Base-by-base conservation (phyloP, 2,797 vertebrate genomes). In the Leptodactylus fallax region DNA sequence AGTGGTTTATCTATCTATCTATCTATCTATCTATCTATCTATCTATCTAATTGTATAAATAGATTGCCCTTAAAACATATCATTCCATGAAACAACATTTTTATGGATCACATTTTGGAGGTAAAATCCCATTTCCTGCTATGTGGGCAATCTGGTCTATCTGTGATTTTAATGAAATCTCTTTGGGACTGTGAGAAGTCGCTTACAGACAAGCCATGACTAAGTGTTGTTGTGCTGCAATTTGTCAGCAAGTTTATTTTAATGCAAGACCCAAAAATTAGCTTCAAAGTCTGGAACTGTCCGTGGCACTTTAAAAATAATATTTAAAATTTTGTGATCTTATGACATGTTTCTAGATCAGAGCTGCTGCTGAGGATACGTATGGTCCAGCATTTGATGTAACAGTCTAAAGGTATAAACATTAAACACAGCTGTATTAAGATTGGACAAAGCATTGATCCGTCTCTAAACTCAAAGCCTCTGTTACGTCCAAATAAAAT, bases 381-480 rank as follows among this genome's bases (percentile, higher is more conserved):
- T 53, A 51, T 10, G 13, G 74, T 53, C 74, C 74, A 14, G 23
- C 79, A 81, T 81, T 77, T 67, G 23, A 78, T 83, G 58, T 78
- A 78, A 83, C 72, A 47, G 80, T 25, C 56, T 36, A 27, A 49
- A 49, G 53, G 53, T 74, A 65, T 61, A 83, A 78, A 86, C 45
- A 78, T 63, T 87, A 87, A 87, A 82, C 87, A 87, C 87, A 87
- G 87, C 87, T 87, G 87, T 79, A 87, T 87, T 78, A 79, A 27
- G 81, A 87, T 77, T 60, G 87, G 69, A 77, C 49, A 11, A 84
- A 49, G 69, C 81, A 87, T 84, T 87, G 87, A 87, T 79, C 87
- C 61, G 19, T 60, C 81, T 58, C 23, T 12, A 56, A 56, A 69
- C 83, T 79, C 74, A 87, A 79, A 87, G 81, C 61, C 49, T 65